These are phyloP conservation scores for Mnemiopsis leidyi DNA, from an alignment of 37 sponge, comb jelly and placozoan genomes.

Conservation along the genomic window DNA sequence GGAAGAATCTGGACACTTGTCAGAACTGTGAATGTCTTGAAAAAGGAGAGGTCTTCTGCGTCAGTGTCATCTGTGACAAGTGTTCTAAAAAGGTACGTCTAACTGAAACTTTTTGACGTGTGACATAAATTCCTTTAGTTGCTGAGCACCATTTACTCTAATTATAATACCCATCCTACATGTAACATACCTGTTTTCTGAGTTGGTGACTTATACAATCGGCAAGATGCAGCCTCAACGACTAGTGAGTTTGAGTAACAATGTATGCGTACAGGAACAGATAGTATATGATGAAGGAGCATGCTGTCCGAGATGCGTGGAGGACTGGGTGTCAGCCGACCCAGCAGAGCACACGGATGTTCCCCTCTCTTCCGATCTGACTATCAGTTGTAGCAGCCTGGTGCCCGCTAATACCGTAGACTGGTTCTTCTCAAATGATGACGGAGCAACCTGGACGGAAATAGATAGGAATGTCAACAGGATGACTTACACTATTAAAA, in stretches of 20 bases:
- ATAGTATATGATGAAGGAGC: neutral
- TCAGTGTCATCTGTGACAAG: neutral
- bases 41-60: constrained; percentile 15
- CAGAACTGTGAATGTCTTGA: neutral
- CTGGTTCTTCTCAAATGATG: neutral
- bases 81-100: neutral
- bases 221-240: no score
- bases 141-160: no score
- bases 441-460: constrained; percentile 6
- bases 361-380: neutral
- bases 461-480: neutral
- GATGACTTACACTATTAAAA: neutral
- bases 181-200: no score
- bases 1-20: constrained; percentile 11
- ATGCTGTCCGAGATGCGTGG: constrained; percentile 23
- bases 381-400: neutral
- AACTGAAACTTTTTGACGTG: neutral
- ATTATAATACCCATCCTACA: no score
- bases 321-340: neutral
- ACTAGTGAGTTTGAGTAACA: no score
- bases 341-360: neutral
- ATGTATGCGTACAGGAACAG: neutral
- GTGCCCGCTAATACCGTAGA: neutral
- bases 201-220: no score
- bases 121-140: no score